Evolutionary conservation across 2,888 invertebrate species (phyloP).

Genomic region (Nebria salina): DNA sequence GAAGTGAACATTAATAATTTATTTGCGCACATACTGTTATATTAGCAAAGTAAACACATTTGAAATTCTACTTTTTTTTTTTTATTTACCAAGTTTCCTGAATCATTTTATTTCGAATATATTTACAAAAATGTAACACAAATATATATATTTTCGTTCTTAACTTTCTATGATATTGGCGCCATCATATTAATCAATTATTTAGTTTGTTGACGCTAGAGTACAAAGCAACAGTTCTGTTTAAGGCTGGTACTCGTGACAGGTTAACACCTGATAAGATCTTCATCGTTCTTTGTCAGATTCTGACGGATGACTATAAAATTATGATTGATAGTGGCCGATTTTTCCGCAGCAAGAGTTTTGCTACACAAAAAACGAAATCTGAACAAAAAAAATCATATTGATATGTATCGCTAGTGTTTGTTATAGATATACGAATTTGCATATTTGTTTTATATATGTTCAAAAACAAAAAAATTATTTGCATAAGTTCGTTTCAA

Average conservation of each 20-base stretch:
- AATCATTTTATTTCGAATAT: too few species aligned
- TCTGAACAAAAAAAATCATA: neutral
- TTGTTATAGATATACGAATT: neutral
- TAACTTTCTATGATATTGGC: too few species aligned
- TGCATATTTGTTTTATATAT: neutral
- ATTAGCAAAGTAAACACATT: too few species aligned
- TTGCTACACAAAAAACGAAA: constrained; percentile 7
- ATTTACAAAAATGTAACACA: too few species aligned
- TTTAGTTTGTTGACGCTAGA: neutral
- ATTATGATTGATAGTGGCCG: constrained; percentile 39
- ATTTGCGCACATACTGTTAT: too few species aligned
- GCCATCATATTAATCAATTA: neutral
- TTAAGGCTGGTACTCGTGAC: neutral
- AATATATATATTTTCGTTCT: too few species aligned
- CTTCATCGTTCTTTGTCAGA: constrained; percentile 34
- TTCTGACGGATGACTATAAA: constrained; percentile 41
- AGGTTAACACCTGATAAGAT: constrained; percentile 31
- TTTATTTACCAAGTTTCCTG: too few species aligned
- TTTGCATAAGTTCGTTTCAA: neutral
- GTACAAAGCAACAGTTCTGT: neutral
- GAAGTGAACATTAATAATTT: neutral
- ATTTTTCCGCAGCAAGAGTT: constrained; percentile 10
- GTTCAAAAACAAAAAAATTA: neutral
- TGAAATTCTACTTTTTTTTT: too few species aligned
- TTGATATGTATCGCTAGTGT: neutral